Conservation (phyloP, 1,140 invertebrate genomes). For the Augochlora pura region DNA sequence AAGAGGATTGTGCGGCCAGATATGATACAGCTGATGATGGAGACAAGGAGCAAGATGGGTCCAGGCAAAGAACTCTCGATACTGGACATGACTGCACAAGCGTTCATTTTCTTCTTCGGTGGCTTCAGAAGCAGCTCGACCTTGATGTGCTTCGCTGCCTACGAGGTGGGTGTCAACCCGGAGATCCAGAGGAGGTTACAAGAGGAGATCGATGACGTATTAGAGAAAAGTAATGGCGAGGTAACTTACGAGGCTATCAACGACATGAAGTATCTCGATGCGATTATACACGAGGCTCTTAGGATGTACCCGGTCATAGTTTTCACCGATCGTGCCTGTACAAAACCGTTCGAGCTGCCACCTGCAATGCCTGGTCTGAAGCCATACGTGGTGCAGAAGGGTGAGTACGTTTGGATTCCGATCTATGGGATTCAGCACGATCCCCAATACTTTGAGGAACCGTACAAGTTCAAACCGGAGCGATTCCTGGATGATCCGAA, state of each 20-base stretch:
- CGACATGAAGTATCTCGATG: conserved; percentile 73
- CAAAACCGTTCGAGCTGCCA: conserved; percentile 55
- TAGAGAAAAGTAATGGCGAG: conserved; percentile 72
- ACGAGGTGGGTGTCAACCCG: conserved; percentile 55
- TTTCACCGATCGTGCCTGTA: conserved; percentile 34
- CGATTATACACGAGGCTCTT: conserved; percentile 63
- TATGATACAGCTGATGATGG: conserved; percentile 61
- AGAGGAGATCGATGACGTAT: conserved; percentile 81
- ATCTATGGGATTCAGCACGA: conserved; percentile 78
- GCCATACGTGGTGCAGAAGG: conserved; percentile 15
- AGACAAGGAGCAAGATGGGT: conserved; percentile 60
- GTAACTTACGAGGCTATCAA: conserved; percentile 73
- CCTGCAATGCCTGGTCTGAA: conserved; percentile 61
- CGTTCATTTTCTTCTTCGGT: conserved; percentile 75
- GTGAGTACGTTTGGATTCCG: conserved; percentile 73
- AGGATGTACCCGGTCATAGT: conserved; percentile 42
- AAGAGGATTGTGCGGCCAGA: conserved; percentile 42
- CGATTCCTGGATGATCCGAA: conserved; percentile 79
- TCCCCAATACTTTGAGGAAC: conserved; percentile 79
- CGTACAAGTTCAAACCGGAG: conserved; percentile 80
- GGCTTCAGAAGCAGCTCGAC: conserved; percentile 80
- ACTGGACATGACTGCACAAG: conserved; percentile 59
- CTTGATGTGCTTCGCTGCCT: conserved; percentile 77
- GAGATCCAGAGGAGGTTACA: conserved; percentile 65
- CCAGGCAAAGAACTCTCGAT: conserved; percentile 40